Evolutionary conservation across 2,888 invertebrate genomes (phyloP), one percentile per base, ranked within the genome.

Genomic region (Escarpia spicata): DNA sequence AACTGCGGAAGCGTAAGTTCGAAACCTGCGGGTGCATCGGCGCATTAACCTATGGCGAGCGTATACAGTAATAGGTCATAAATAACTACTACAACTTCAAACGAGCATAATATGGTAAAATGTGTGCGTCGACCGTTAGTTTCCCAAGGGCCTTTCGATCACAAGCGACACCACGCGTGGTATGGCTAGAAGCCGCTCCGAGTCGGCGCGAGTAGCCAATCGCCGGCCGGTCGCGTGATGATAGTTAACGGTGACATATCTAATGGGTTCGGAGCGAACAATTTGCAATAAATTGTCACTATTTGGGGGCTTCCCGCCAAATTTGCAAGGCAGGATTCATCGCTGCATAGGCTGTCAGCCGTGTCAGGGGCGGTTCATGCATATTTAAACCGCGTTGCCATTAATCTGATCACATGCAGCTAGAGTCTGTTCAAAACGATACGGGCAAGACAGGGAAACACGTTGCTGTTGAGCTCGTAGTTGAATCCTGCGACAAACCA

Each of bases 201-300:
- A 75, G n/a, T 75, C 75, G n/a, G 19, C 75, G 15, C 75, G 26
- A 26, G 26, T 26, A 75, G 75, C 75, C 75, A 75, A 75, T 75
- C 75, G 26, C 15, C 60, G 19, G 19, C 3, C 60, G 12, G 60
- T n/a, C 75, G 75, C 26, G 6, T 75, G 75, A 75, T 75, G 75
- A 26, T 75, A 75, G 75, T 75, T 75, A 75, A 26, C 75, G 75
- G 26, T 75, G 75, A 3, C 75, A n/a, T 26, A n/a, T 75, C 75
- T 75, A 75, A 75, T 75, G 26, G 75, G 75, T 75, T 75, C 75
- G 19, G 4, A 6, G 75, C 26, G 75, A 26, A 75, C 75, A 75
- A 75, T 75, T 75, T 75, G 26, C 75, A 75, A 75, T 75, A 75
- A 75, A 75, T 75, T n/a, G 75, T 19, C 75, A 75, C 75, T 75